Base-by-base conservation (phyloP, 2,888 invertebrate species). In the Dioctria rufipes region DNA sequence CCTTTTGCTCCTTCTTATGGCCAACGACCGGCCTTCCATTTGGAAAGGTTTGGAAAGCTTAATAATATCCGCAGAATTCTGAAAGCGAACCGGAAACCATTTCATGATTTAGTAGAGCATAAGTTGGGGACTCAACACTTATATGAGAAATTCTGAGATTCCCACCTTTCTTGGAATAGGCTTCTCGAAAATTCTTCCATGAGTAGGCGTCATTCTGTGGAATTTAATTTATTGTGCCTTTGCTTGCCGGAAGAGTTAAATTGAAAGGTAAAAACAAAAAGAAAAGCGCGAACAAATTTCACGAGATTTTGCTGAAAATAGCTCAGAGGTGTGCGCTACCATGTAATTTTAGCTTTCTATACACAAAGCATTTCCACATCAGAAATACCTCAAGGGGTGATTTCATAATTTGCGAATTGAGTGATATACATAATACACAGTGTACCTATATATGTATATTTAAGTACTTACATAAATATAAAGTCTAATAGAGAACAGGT, bases 111-210 rank as follows among this genome's bases (percentile, higher is more conserved):
- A 65, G 40, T 65, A 65, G 65, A 65, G 65, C 65, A 42, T 37
- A 42, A 65, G n/a, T 39, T 40, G 40, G 13, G 40, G 40, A 65
- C 65, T 0, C 2, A 25, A 25, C 40, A 65, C 65, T 65, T 25
- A 25, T 65, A 65, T 11, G 65, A 40, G 65, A 65, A 65, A 65
- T 65, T 65, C 65, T 65, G 65, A 65, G 65, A 65, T 42, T 65
- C 42, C 40, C 65, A 65, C 65, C 65, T 65, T 65, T 65, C 37
- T 37, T 40, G 37, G 63, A 63, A 40, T 65, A 9, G 42, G 65
- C 51, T n/a, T n/a, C n/a, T 8, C 42, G 42, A 65, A 65, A 65
- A 65, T 25, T 25, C 25, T 25, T 40, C 65, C 9, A 42, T n/a
- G n/a, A n/a, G 40, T 63, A n/a, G 3, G 11, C 63, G 4, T n/a